These are phyloP conservation scores for Aspidapion aeneum DNA, from an alignment of 2,888 invertebrate genomes.

Conservation along the genomic window DNA sequence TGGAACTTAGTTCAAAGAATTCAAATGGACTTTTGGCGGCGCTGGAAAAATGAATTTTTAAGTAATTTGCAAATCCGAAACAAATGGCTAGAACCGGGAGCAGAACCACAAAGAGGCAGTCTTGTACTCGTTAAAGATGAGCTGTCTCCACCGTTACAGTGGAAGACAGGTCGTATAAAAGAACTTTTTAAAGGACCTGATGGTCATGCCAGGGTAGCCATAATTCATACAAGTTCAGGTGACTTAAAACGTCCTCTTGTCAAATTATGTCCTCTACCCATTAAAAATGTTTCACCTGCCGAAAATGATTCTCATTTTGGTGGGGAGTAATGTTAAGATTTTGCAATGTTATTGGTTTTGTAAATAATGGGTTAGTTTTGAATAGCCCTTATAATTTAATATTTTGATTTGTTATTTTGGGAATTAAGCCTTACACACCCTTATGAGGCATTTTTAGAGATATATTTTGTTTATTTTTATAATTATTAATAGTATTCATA, in stretches of 20 bases:
- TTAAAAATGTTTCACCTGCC: too few species aligned
- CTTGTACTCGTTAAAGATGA: neutral
- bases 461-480: too few species aligned
- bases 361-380: too few species aligned
- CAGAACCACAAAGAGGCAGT: neutral
- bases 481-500: too few species aligned
- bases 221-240: neutral
- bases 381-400: too few species aligned
- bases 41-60: neutral
- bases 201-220: neutral
- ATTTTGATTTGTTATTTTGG: too few species aligned
- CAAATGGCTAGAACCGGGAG: neutral
- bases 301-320: too few species aligned
- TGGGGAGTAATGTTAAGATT: too few species aligned
- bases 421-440: too few species aligned
- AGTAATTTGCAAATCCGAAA: neutral
- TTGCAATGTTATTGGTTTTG: too few species aligned
- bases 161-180: neutral
- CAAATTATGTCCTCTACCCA: neutral
- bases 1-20: neutral
- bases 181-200: neutral
- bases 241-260: neutral
- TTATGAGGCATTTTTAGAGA: too few species aligned
- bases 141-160: neutral
- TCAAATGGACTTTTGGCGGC: neutral